A percentile compares a stretch with the other conserved stretches of the same genome.
These are phyloP conservation scores for Pangasianodon gigas DNA, from an alignment of 2,113 vertebrate species.

Conservation along the genomic window DNA sequence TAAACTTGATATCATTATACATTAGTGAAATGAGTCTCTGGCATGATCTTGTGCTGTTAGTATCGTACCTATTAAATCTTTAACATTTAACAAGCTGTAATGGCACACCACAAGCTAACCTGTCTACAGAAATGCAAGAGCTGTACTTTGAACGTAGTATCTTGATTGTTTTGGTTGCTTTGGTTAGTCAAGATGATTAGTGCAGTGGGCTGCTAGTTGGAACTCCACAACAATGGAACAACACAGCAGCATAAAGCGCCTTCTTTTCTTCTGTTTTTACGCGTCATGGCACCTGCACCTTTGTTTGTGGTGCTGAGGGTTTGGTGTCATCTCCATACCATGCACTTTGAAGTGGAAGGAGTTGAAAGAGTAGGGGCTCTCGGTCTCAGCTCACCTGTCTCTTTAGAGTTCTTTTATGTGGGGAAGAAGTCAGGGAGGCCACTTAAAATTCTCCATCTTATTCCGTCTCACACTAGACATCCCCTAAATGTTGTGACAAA, in stretches of 20 bases:
- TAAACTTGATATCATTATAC: conserved; percentile 41
- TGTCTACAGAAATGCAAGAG: background rate
- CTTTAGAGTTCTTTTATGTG: conserved; percentile 71
- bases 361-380: conserved; percentile 69
- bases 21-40: conserved; percentile 14
- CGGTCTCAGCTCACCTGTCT: conserved; percentile 66
- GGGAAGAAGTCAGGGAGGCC: conserved; percentile 48
- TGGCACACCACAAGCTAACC: background rate
- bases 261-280: conserved; percentile 39
- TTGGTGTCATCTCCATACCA: conserved; percentile 65
- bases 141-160: background rate
- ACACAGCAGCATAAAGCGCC: conserved; percentile 36
- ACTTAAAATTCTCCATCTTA: conserved; percentile 43
- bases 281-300: conserved; percentile 57
- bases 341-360: conserved; percentile 70
- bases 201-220: background rate
- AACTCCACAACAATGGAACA: conserved; percentile 24
- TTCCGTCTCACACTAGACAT: conserved; percentile 30
- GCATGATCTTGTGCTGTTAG: background rate
- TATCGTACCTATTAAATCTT: background rate
- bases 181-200: background rate
- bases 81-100: conserved; percentile 13
- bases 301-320: conserved; percentile 69
- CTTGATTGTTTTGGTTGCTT: conserved; percentile 2
- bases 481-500: background rate